Conservation (phyloP, 2,888 invertebrate species). For the Aproaerema taeniolella region DNA sequence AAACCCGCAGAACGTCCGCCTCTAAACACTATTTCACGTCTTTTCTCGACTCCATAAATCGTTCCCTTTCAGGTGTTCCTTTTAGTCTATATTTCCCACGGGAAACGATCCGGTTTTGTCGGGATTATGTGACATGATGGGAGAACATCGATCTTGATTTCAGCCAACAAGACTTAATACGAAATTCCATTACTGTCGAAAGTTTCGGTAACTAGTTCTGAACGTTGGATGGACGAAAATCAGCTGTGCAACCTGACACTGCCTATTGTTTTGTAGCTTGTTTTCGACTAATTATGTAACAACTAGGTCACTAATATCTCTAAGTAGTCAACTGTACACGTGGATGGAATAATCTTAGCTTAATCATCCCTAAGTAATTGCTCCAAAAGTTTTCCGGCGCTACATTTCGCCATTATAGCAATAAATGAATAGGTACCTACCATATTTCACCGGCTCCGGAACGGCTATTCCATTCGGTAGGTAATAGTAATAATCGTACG, state of each 20-base stretch:
- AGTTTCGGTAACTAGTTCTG: constrained; percentile 4
- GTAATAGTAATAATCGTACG: no score
- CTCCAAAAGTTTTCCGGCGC: background rate
- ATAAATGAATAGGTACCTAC: no score
- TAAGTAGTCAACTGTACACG: constrained; percentile 1
- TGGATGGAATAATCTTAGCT: background rate
- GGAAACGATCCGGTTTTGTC: background rate
- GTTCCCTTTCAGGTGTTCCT: background rate
- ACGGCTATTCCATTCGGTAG: no score
- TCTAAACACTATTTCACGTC: background rate
- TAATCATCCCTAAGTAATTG: constrained; percentile 5
- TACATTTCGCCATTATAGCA: no score
- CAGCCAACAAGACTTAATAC: background rate
- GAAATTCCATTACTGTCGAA: constrained; percentile 3
- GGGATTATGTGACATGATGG: background rate
- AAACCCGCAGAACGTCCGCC: no score
- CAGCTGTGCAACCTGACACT: constrained; percentile 3
- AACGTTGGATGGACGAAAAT: constrained; percentile 1
- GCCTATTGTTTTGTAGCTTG: constrained; percentile 1
- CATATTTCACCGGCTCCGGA: no score
- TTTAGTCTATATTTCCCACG: background rate
- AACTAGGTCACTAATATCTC: constrained; percentile 10
- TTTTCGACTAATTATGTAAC: constrained; percentile 11
- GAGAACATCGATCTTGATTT: background rate
- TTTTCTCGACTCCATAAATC: background rate